phyloP scores from a whole-genome alignment of 2,113 vertebrate species.

The Pachycephala philippinensis region DNA sequence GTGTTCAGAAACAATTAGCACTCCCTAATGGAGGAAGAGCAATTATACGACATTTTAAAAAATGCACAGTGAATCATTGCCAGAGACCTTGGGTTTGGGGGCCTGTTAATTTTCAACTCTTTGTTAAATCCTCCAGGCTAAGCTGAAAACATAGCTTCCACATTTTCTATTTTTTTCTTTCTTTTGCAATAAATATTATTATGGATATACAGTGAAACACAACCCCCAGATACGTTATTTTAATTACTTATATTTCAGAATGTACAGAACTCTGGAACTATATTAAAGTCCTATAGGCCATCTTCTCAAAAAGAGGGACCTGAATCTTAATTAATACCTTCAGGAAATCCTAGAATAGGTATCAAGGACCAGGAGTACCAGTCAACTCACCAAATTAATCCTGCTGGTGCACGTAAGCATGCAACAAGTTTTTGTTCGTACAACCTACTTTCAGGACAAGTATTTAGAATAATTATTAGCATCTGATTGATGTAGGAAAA shows the following conservation, averaged over 20 bases:
- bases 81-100: conserved; percentile 8
- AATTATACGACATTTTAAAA: conserved; percentile 50
- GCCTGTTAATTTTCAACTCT: conserved; percentile 18
- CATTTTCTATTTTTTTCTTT: background rate
- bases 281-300: background rate
- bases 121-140: background rate
- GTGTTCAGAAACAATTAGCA: conserved; percentile 48
- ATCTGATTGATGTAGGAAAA: conserved; percentile 55
- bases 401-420: background rate
- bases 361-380: background rate
- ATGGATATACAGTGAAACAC: background rate
- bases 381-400: background rate
- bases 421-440: conserved; percentile 11
- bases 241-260: background rate
- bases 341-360: background rate
- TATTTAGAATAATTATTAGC: conserved; percentile 61
- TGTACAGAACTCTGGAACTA: background rate
- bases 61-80: background rate
- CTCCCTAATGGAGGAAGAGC: conserved; percentile 9
- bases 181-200: background rate
- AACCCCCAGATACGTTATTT: background rate
- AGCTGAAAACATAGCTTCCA: background rate
- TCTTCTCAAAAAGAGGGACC: background rate
- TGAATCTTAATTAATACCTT: background rate
- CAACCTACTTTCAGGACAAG: conserved; percentile 41